Conservation (phyloP, 2,113 vertebrate genomes). For the Mus spicilegus region DNA sequence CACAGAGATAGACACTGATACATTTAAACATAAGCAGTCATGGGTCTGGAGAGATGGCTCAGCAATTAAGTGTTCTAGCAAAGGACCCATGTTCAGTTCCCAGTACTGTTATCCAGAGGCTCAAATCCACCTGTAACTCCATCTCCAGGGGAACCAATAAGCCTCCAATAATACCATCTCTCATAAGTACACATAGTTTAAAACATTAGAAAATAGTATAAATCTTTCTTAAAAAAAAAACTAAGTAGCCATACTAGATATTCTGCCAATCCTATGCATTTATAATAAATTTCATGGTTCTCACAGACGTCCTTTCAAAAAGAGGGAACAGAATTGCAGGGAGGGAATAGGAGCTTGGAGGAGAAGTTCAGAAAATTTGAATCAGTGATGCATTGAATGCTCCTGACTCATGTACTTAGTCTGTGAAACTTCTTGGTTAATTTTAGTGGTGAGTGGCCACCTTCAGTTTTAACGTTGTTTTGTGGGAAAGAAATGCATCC, state of each 20-base stretch:
- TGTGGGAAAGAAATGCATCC: neutral
- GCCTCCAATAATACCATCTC: no score
- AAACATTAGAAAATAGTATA: neutral
- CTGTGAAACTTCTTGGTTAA: slow-evolving; percentile 57
- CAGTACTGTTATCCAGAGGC: neutral
- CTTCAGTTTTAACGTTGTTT: slow-evolving; percentile 34
- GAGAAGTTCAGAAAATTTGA: slow-evolving; percentile 53
- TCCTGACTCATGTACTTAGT: slow-evolving; percentile 50
- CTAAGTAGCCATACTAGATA: neutral
- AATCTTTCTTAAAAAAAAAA: no score
- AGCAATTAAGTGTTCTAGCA: neutral
- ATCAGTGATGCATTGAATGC: slow-evolving; percentile 48
- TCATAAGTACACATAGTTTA: neutral
- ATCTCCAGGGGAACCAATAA: no score
- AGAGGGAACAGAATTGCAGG: neutral
- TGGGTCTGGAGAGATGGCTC: neutral
- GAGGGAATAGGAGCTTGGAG: slow-evolving; percentile 15
- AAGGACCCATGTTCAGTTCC: neutral
- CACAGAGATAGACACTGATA: neutral
- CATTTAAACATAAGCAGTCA: slow-evolving; percentile 5
- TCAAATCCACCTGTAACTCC: neutral
- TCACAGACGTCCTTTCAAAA: neutral
- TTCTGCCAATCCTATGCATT: neutral
- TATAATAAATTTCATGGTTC: neutral
- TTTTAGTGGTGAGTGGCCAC: slow-evolving; percentile 67